Evolutionary conservation across 2,888 invertebrate species (phyloP).

Genomic region (Ophion ellenae): DNA sequence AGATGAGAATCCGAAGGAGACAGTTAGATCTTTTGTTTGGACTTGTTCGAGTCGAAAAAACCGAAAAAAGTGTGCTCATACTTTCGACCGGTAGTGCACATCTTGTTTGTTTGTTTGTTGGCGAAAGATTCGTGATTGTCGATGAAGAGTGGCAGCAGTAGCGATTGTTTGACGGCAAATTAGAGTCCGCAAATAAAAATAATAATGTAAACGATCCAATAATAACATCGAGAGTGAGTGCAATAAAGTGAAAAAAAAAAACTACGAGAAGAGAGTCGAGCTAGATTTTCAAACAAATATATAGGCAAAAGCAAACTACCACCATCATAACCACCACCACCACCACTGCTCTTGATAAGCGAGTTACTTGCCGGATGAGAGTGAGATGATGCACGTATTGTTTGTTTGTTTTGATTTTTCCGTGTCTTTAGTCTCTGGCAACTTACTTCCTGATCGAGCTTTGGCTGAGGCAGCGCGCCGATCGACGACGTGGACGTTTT

Average conservation of each 20-base stretch:
- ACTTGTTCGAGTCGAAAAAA: background rate
- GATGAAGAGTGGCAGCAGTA: constrained; percentile 62
- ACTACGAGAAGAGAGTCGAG: constrained; percentile 28
- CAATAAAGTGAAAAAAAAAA: constrained; percentile 1
- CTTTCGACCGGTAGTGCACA: background rate
- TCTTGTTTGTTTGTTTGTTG: background rate
- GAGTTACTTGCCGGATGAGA: constrained; percentile 36
- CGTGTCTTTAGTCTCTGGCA: background rate
- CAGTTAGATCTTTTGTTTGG: background rate
- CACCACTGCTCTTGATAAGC: constrained; percentile 61
- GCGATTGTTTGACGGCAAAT: constrained; percentile 55
- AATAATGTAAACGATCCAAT: background rate
- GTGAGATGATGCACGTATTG: constrained; percentile 1
- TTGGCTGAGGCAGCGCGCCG: constrained; percentile 86
- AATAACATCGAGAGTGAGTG: constrained; percentile 25
- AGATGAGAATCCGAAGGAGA: background rate
- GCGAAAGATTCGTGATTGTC: constrained; percentile 28
- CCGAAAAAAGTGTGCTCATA: background rate
- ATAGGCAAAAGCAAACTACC: constrained; percentile 43
- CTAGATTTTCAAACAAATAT: constrained; percentile 25
- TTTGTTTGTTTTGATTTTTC: background rate
- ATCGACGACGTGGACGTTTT: constrained; percentile 85
- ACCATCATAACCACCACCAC: constrained; percentile 60
- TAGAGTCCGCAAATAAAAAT: constrained; percentile 7
- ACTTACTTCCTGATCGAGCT: constrained; percentile 87